Base-by-base conservation (phyloP, 2,888 invertebrate species). In the Copidosoma aretas region DNA sequence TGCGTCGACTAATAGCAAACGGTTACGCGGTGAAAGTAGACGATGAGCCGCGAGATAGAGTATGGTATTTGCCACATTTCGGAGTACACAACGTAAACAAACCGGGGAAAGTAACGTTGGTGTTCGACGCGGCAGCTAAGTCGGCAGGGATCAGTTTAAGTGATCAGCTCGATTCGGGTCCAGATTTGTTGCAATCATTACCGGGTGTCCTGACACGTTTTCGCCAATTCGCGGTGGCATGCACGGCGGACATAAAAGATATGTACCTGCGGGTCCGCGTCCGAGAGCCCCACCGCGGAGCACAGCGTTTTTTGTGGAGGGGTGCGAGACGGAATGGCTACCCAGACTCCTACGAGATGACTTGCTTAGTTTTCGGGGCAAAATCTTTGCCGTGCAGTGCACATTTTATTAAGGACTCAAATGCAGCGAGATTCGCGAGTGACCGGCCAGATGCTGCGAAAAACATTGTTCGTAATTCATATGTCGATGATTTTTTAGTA, bases 321-420 rank as follows among this genome's bases (percentile, higher is more conserved):
- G 53, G 61, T 0, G 10, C n/a, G n/a, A 58, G 64, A 53, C n/a
- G 68, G 22, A 41, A 21, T 1, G 10, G 41, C 25, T 15, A 46
- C 2, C 61, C 68, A 0, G 43, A 52, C 1, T n/a, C 32, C 10
- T 78, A 75, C 54, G 63, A 53, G 25, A 77, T 79, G 77, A 73
- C 75, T 0, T 75, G 74, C 0, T 64, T 77, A 68, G 65, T 76
- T 5, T 77, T 77, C 46, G 73, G 76, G 12, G 76, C 77, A 0
- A 66, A 67, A 0, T 71, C 70, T 0, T 73, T 70, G 0, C 71
- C 67, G 0, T 60, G 60, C 19, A 59, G 39, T 8, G 74, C 68
- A 0, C 59, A 76, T 10, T 76, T 76, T 60, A 70, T 78, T 0
- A 77, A 77, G 66, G 75, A 77, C 57, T 22, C 19, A 8, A 79